Conservation (phyloP, 2,888 invertebrate genomes). For the Stenolophus ochropezus region DNA sequence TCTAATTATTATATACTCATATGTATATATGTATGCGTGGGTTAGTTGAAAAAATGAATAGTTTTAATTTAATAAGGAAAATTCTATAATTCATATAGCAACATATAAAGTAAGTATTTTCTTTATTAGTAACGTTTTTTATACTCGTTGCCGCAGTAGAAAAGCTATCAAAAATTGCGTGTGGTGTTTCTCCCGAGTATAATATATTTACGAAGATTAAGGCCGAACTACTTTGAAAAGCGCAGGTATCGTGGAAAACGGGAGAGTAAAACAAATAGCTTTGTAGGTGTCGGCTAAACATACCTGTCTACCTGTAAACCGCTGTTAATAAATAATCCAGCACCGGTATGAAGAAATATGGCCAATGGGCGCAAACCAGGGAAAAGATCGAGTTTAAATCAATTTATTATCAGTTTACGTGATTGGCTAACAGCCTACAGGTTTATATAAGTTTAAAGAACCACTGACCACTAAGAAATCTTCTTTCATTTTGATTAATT, state of each 20-base stretch:
- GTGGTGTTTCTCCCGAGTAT: neutral
- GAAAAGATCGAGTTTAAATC: constrained; percentile 14
- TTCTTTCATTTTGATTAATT: constrained; percentile 52
- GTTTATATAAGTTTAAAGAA: constrained; percentile 28
- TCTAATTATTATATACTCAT: no score
- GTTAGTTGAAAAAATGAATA: no score
- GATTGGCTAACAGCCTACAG: constrained; percentile 18
- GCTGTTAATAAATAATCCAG: constrained; percentile 10
- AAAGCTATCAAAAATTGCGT: no score
- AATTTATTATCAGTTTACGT: constrained; percentile 41
- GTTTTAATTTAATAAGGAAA: no score
- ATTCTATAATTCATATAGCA: no score
- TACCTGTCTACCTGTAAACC: neutral
- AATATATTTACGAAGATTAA: neutral
- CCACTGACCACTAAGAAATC: neutral
- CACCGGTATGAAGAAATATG: constrained; percentile 35
- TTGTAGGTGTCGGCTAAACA: neutral
- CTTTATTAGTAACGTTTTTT: no score
- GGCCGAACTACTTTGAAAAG: neutral
- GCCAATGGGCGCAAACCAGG: neutral
- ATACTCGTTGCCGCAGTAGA: no score
- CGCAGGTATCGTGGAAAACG: neutral
- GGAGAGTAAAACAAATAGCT: neutral
- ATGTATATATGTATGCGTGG: no score
- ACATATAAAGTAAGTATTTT: no score